Base-by-base conservation (phyloP, 2,888 invertebrate genomes). In the Pristionchus mayeri region DNA sequence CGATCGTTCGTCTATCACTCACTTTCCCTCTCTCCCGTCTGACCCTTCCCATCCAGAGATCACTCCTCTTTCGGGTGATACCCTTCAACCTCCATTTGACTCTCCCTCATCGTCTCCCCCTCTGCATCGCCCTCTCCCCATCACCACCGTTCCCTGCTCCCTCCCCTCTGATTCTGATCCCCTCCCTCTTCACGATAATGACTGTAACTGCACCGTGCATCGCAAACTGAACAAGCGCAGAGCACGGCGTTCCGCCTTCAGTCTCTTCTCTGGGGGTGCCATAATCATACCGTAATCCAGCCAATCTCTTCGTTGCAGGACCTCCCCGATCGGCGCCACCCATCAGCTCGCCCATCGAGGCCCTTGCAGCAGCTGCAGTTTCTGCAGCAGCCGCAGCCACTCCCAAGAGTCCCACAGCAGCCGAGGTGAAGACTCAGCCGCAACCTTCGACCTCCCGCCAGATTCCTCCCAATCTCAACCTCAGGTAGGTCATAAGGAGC, bases 391-490 rank as follows among this genome's bases (percentile, higher is more conserved):
- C 11, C 30, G 2, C 67, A 16, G 27, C 67, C 18, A 30, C 67
- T 4, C 67, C 67, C 67, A 67, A 67, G 67, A 67, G 48, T 1
- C 75, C 48, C 7, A 71, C 71, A 24, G 75, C 48, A 37, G 67
- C 67, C 34, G 67, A 34, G 37, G 37, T 9, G 18, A 67, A 67
- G 37, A 9, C 21, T 18, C 37, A 37, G 40, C 67, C 37, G 37
- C 67, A 67, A 37, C 67, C 67, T 0, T 40, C 79, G 24, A 76
- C 48, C 1, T 48, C 37, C 27, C 57, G 44, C 6, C 57, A 81
- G 27, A 81, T 81, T 0, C 81, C 81, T 0, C 81, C 81, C 57
- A 81, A 81, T 60, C 81, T 81, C 81, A 27, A 81, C 27, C 60
- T 81, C n/a, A 81, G 81, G 81, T 81, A 18, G 16, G 52, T 44